Conservation (phyloP, 2,113 vertebrate genomes). For the Eira barbara region DNA sequence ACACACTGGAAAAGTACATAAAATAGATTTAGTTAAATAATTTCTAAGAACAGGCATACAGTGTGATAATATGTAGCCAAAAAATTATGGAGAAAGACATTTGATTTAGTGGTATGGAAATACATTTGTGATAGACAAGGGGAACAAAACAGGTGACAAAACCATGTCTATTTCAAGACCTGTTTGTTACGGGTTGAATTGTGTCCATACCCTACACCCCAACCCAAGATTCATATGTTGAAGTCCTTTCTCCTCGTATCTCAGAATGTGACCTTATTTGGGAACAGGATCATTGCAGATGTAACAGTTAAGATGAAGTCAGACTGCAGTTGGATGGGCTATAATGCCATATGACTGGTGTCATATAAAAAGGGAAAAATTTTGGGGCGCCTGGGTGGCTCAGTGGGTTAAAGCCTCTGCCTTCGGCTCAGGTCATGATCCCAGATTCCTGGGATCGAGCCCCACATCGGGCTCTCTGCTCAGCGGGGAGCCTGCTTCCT, state of each 20-base stretch:
- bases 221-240: background rate
- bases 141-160: background rate
- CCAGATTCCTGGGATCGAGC: no score
- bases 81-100: background rate
- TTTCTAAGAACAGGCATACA: background rate
- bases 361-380: background rate
- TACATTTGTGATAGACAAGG: background rate
- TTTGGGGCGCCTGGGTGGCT: no score
- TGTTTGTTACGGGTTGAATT: background rate
- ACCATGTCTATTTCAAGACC: background rate
- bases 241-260: background rate
- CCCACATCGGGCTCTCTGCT: no score
- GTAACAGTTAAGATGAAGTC: background rate
- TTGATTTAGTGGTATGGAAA: background rate
- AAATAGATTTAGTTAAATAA: background rate
- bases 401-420: no score
- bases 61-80: background rate
- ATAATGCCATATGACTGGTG: background rate
- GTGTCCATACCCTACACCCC: background rate
- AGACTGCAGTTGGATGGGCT: background rate
- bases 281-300: background rate
- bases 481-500: no score
- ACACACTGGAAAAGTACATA: background rate
- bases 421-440: no score
- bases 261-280: background rate